Conservation (phyloP, 2,113 vertebrate species). For the Phyllopteryx taeniolatus region DNA sequence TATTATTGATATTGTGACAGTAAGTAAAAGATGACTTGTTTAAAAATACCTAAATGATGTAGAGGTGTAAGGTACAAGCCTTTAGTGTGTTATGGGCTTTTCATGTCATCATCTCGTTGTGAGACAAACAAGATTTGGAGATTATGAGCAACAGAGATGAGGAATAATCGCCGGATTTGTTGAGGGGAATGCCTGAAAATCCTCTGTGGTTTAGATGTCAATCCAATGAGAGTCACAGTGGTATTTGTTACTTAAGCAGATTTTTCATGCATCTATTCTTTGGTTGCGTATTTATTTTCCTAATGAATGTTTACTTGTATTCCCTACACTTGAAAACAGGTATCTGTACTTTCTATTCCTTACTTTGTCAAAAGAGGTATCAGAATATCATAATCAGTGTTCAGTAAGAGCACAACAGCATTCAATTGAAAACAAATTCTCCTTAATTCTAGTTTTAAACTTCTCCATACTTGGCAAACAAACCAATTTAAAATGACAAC, state of each 20-base stretch:
- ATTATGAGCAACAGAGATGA: slow-evolving; percentile 51
- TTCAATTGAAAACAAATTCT: too few relatives aligned
- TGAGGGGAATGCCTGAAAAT: slow-evolving; percentile 56
- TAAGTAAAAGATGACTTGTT: not conserved
- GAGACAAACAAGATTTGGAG: slow-evolving; percentile 63
- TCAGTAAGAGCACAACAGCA: too few relatives aligned
- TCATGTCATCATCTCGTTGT: slow-evolving; percentile 25
- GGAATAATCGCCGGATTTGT: slow-evolving; percentile 64
- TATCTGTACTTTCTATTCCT: too few relatives aligned
- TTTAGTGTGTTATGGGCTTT: slow-evolving; percentile 59
- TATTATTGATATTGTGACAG: not conserved
- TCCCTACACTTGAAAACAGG: too few relatives aligned
- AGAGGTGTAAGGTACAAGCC: slow-evolving; percentile 4
- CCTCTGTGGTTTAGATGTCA: slow-evolving; percentile 42
- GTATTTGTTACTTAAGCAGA: slow-evolving; percentile 11
- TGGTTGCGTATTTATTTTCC: too few relatives aligned
- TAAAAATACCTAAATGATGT: slow-evolving; percentile 3
- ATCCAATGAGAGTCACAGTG: slow-evolving; percentile 28
- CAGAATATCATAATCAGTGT: too few relatives aligned
- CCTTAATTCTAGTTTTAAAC: too few relatives aligned
- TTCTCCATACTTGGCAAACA: too few relatives aligned
- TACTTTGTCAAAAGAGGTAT: too few relatives aligned
- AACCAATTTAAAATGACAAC: too few relatives aligned
- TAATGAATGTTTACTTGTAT: too few relatives aligned
- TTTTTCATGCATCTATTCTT: not conserved